Evolutionary conservation across 2,113 vertebrate genomes (phyloP), one percentile per base, ranked within the genome.

Genomic region (Hassar affinis): DNA sequence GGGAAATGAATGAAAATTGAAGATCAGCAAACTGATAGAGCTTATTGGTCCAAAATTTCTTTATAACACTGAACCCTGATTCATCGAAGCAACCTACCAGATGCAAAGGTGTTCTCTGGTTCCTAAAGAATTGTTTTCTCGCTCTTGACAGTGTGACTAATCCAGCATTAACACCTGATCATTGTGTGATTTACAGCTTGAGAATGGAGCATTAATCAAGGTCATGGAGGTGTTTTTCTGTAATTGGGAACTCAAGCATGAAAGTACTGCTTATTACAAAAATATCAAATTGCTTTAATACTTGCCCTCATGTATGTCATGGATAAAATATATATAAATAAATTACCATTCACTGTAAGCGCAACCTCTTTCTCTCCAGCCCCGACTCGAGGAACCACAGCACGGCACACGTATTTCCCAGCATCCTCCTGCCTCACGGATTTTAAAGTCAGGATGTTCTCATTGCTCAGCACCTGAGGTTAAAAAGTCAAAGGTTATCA

Each of bases 291-390:
- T 12, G 57, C 82, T 64, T 54, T 62, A 33, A 54, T 14, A 47
- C 35, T 38, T 14, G 3, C 7, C 11, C 79, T 27, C 25, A 4
- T 45, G 62, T 47, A 51, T 64, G 62, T 59, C 54, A 30, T 12
- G 8, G 14, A 72, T 0, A 15, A 54, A 68, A 59, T 14, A 52
- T n/a, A 61, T 22, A 61, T 3, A 71, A 38, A 20, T 17, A n/a
- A n/a, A 88, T 82, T 94, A 99, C 98, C 98, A 1, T 99, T 99
- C 89, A 99, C 98, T 0, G 97, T 99, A 78, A 99, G 95, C 0
- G 96, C 95, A 87, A 99, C 96, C 86, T 99, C 98, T 89, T 98
- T 94, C 85, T 99, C 97, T 0, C 96, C 97, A 0, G 96, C 97
- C 2, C 97, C 98, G 0, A 99, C 98, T 1, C 97, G 95, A 0